Percentiles rank a stretch among this genome's conserved stretches.
These are phyloP conservation scores for Romanomermis culicivorax DNA, from an alignment of 2,888 invertebrate genomes.

Conservation along the genomic window DNA sequence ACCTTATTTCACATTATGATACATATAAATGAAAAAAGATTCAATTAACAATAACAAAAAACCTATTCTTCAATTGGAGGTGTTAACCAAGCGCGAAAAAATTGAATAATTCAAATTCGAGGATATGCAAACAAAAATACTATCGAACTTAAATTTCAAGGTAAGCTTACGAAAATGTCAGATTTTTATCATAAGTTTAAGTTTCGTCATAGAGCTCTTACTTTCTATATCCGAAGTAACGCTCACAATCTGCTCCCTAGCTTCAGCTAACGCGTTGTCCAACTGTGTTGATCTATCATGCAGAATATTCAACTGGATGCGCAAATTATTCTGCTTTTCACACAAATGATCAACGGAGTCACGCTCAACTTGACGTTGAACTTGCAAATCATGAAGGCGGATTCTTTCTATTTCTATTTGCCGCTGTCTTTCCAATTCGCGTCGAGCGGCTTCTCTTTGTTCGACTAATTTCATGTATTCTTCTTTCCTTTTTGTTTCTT, in stretches of 20 bases:
- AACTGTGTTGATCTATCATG: constrained; percentile 53
- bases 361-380: constrained; percentile 61
- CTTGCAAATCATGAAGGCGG: constrained; percentile 60
- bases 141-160: no score
- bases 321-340: constrained; percentile 59
- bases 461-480: constrained; percentile 55
- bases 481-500: constrained; percentile 46
- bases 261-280: constrained; percentile 46
- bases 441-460: constrained; percentile 36
- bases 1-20: no score
- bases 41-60: no score
- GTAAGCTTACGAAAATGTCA: no score
- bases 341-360: constrained; percentile 61
- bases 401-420: constrained; percentile 91
- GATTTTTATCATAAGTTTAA: no score
- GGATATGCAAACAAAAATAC: no score
- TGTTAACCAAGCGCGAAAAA: no score
- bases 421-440: constrained; percentile 78
- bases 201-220: no score
- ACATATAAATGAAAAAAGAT: no score
- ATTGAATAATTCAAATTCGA: no score
- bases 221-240: constrained; percentile 16
- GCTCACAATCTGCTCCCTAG: constrained; percentile 16
- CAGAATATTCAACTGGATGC: constrained; percentile 50
- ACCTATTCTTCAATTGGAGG: no score